Percentiles rank a stretch among this genome's conserved stretches.
Conservation (phyloP, 92 coral and sea anemone genomes). For the Zoanthus gigantus region DNA sequence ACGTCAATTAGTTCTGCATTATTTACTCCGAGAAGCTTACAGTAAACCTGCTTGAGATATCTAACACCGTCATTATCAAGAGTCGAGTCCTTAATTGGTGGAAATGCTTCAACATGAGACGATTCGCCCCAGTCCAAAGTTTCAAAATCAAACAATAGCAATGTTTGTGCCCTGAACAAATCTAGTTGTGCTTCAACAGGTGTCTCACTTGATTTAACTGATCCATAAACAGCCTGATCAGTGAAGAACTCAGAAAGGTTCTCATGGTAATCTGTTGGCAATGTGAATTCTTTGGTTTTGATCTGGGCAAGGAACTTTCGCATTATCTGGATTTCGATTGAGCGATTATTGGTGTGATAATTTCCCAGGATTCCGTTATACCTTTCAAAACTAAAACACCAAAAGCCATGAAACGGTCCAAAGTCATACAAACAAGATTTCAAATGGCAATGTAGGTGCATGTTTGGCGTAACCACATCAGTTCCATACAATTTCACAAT, state of each 20-base stretch:
- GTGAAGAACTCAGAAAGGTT: slow-evolving; percentile 51
- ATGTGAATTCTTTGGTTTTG: slow-evolving; percentile 39
- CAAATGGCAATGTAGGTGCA: slow-evolving; percentile 71
- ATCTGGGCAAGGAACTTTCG: slow-evolving; percentile 56
- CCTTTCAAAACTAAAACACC: slow-evolving; percentile 74
- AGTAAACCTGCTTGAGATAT: slow-evolving; percentile 54
- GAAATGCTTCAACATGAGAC: slow-evolving; percentile 37
- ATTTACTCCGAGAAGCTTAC: slow-evolving; percentile 52
- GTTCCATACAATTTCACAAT: slow-evolving; percentile 63
- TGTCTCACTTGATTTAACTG: slow-evolving; percentile 50
- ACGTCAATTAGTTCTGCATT: slow-evolving; percentile 39
- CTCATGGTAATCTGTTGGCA: slow-evolving; percentile 59
- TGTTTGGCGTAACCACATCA: slow-evolving; percentile 63
- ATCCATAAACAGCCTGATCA: slow-evolving; percentile 31
- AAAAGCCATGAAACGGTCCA: slow-evolving; percentile 72
- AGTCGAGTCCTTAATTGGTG: slow-evolving; percentile 60
- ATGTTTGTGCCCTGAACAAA: slow-evolving; percentile 35
- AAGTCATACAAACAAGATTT: slow-evolving; percentile 60
- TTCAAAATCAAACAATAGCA: slow-evolving; percentile 34
- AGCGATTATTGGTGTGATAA: slow-evolving; percentile 60
- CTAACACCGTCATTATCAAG: slow-evolving; percentile 61
- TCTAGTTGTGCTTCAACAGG: slow-evolving; percentile 39
- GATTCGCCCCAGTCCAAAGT: slow-evolving; percentile 55
- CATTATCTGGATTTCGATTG: slow-evolving; percentile 72
- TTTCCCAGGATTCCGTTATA: slow-evolving; percentile 66